Percentiles rank a stretch among this genome's conserved stretches.
Conservation (phyloP, 2,888 invertebrate genomes). For the Stenurella melanura region DNA sequence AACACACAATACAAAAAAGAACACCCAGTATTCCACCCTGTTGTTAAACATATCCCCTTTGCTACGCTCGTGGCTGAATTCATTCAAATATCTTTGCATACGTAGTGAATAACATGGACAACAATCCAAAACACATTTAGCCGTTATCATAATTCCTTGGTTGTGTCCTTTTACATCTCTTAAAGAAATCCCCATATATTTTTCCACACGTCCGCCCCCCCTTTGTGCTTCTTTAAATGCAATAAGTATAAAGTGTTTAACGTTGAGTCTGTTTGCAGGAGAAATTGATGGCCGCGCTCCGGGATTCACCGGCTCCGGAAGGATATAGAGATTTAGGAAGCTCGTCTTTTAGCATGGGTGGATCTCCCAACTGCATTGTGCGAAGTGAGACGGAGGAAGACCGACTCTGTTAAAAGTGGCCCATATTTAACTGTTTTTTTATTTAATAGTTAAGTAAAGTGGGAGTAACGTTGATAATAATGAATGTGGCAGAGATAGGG, state of each 20-base stretch:
- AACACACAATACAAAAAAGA: no score
- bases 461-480: neutral
- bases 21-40: neutral
- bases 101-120: slow-evolving; percentile 7
- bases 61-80: neutral
- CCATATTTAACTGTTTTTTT: neutral
- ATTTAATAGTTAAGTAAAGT: neutral
- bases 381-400: slow-evolving; percentile 31
- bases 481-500: no score
- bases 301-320: slow-evolving; percentile 50
- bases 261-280: slow-evolving; percentile 38
- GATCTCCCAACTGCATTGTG: slow-evolving; percentile 30
- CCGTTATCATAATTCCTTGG: neutral
- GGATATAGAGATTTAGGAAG: slow-evolving; percentile 55
- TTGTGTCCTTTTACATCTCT: slow-evolving; percentile 1
- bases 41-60: neutral
- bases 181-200: neutral
- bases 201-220: neutral
- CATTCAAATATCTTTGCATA: slow-evolving; percentile 1
- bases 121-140: slow-evolving; percentile 7
- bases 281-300: slow-evolving; percentile 49
- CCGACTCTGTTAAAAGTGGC: neutral
- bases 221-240: slow-evolving; percentile 6
- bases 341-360: slow-evolving; percentile 5
- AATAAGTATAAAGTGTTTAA: slow-evolving; percentile 2